Evolutionary conservation across 2,113 vertebrate genomes (phyloP).

Genomic region (Neodon shergylaensis): DNA sequence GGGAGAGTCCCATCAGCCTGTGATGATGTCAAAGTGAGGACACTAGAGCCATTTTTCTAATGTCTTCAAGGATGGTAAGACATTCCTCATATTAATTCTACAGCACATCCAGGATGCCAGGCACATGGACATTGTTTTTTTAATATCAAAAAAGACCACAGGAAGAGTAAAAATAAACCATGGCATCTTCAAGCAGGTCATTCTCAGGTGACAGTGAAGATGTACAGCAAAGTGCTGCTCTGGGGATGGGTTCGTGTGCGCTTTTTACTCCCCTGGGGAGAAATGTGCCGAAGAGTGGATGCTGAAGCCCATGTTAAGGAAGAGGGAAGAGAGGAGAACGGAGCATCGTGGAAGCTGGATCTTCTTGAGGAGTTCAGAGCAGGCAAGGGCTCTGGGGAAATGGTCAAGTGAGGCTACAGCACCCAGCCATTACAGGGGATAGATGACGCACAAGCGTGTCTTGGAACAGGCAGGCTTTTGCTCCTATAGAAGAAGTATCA

Average conservation of each 20-base stretch:
- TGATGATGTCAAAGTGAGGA: not conserved
- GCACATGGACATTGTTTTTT: not conserved
- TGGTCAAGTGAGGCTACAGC: not conserved
- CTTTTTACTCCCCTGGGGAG: not conserved
- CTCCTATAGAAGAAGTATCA: not conserved
- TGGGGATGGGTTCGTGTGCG: not conserved
- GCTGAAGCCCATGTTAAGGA: not conserved
- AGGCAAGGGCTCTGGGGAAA: not conserved
- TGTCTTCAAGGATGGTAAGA: not conserved
- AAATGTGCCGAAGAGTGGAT: not conserved
- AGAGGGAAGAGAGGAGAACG: not conserved
- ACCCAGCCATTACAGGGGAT: not conserved
- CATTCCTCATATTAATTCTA: not conserved
- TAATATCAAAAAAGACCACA: not conserved
- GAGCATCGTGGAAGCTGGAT: not conserved
- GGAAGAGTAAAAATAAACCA: not conserved
- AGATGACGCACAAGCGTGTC: not conserved
- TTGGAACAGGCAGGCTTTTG: not conserved
- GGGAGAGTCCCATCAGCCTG: not conserved
- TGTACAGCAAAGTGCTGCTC: not conserved
- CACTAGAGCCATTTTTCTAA: not conserved
- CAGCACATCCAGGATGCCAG: not conserved
- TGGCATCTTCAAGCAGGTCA: not conserved
- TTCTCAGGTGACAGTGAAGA: not conserved
- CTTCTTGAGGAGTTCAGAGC: not conserved